phyloP scores from a whole-genome alignment of 2,797 vertebrate species.

The Nannoperca obscura region DNA sequence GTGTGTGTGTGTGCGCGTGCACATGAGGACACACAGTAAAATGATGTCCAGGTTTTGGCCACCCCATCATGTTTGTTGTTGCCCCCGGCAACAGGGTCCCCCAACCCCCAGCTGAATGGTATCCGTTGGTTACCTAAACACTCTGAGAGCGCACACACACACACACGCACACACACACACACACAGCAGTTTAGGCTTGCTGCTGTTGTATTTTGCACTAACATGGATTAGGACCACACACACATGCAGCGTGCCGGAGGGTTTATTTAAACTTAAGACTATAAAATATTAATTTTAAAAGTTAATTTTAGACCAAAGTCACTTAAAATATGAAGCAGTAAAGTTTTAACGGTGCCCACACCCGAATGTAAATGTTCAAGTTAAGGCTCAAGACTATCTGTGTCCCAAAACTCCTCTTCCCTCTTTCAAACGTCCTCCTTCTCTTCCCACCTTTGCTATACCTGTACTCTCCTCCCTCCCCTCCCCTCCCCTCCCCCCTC shows the following conservation, averaged over 20 bases:
- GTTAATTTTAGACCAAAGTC: neutral
- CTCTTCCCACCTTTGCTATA: slow-evolving; percentile 52
- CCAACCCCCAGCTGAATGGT: slow-evolving; percentile 50
- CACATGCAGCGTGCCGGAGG: neutral
- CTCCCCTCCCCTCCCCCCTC: neutral
- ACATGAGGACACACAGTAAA: slow-evolving; percentile 6
- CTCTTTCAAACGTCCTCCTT: slow-evolving; percentile 46
- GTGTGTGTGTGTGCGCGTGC: neutral
- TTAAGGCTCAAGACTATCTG: slow-evolving; percentile 3
- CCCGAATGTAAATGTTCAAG: neutral
- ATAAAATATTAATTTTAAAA: neutral
- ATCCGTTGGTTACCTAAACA: slow-evolving; percentile 70
- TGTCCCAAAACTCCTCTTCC: slow-evolving; percentile 23
- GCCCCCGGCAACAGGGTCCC: slow-evolving; percentile 62
- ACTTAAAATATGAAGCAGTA: neutral
- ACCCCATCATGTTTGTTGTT: slow-evolving; percentile 57
- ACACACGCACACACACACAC: slow-evolving; percentile 15
- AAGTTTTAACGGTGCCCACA: neutral
- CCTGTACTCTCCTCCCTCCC: slow-evolving; percentile 35
- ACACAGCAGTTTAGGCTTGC: neutral
- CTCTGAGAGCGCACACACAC: neutral
- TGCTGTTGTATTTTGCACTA: neutral
- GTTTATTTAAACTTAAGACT: neutral
- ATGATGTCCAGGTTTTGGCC: slow-evolving; percentile 25
- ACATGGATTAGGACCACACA: neutral